A percentile compares a stretch with the other conserved stretches of the same genome.
These are phyloP conservation scores for Acyrthosiphon pisum DNA, from an alignment of 1,140 invertebrate genomes.

Conservation along the genomic window DNA sequence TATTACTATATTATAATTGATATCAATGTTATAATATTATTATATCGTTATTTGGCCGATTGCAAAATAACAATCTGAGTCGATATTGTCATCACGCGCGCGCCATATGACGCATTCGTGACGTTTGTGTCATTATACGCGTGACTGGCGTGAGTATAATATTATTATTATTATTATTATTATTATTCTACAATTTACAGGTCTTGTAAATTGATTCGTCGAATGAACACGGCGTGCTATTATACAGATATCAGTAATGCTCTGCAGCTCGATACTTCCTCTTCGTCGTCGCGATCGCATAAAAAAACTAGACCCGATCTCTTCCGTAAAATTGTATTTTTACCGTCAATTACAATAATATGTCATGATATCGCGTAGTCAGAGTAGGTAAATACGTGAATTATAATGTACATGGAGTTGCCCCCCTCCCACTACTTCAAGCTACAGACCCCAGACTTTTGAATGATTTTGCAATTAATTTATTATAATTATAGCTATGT, in stretches of 20 bases:
- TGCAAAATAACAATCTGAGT: neutral
- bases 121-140: conserved; percentile 2
- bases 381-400: too few relatives aligned
- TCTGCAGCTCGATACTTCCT: neutral
- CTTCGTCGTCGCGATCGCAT: neutral
- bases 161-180: neutral
- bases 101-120: neutral
- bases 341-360: too few relatives aligned
- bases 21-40: neutral
- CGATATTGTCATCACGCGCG: neutral
- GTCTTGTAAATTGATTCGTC: neutral
- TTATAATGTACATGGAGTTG: too few relatives aligned
- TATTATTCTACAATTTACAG: neutral
- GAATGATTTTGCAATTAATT: too few relatives aligned
- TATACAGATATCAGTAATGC: neutral
- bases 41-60: neutral
- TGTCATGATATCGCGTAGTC: too few relatives aligned
- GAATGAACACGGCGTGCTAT: neutral
- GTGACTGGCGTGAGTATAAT: neutral
- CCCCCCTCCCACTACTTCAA: too few relatives aligned
- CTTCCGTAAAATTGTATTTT: neutral
- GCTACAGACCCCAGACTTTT: too few relatives aligned
- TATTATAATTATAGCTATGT: too few relatives aligned
- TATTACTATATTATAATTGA: too few relatives aligned
- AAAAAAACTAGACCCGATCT: neutral